Base-by-base conservation (phyloP, 2,113 vertebrate species). In the Oreochromis aureus region DNA sequence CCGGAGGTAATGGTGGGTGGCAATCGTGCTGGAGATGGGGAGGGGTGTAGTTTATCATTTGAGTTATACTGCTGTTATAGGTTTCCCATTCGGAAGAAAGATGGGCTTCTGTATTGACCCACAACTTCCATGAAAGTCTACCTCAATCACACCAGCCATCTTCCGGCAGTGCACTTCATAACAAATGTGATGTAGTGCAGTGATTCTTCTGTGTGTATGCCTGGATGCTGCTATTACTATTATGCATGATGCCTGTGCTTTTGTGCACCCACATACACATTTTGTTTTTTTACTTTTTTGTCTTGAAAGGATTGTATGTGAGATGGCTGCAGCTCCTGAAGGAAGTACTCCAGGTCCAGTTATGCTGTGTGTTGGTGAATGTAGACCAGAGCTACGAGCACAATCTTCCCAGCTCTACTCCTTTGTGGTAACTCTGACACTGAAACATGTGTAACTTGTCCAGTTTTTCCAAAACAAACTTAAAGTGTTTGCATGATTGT, bases 341-440 rank as follows among this genome's bases (percentile, higher is more conserved):
- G 96, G 96, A 71, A 97, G 96, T 82, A 93, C 91, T 27, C 97
- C 98, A 0, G 99, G 99, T 54, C 98, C 98, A 0, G 98, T 98
- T 16, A 97, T 96, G 86, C 97, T 99, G 83, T 99, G 99, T 82
- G 97, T 99, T 4, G 98, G 97, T 5, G 98, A 99, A 95, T 99
- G 99, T 94, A 97, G 97, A 83, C 98, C 98, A 0, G 98, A 99
- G 89, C 98, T 99, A 83, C 98, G 96, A 15, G 97, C 98, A 27
- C 97, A 96, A 91, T 99, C 98, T 1, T 89, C 96, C 4, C 98
- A 99, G 92, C 97, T 98, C 83, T 99, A 97, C 91, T 95, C 95
- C 44, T 99, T 99, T 11, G 98, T 99, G 98, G 99, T 99, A 96
- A 98, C 95, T 95, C 32, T 81, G 83, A 55, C 41, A 48, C 32